phyloP scores from a whole-genome alignment of 2,797 vertebrate genomes.

The Borostomias antarcticus region DNA sequence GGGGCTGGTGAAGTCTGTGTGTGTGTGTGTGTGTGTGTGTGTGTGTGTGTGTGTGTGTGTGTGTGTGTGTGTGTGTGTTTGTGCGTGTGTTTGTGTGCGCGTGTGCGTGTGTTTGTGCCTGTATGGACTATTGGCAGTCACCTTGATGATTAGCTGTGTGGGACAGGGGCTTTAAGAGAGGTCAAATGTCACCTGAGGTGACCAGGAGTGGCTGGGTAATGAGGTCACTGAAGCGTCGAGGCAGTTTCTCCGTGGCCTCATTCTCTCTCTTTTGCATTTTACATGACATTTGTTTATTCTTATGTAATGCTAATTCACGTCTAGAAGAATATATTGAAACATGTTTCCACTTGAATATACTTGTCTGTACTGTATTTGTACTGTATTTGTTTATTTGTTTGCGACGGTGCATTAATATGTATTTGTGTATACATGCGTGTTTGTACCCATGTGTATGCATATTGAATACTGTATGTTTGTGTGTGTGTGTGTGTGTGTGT shows the following conservation, averaged over 20 bases:
- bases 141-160: background rate
- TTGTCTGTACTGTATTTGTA: no score
- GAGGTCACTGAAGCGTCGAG: background rate
- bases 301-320: background rate
- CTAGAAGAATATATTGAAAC: no score
- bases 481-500: constrained; percentile 8
- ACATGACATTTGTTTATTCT: background rate
- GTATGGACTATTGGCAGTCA: background rate
- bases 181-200: background rate
- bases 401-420: no score
- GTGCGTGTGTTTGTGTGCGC: background rate
- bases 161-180: background rate
- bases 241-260: background rate
- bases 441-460: no score
- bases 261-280: background rate
- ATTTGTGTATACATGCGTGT: no score
- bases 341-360: no score
- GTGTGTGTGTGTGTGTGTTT: background rate
- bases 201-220: background rate
- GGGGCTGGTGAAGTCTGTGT: background rate
- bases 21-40: no score
- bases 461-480: no score
- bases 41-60: background rate
- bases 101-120: background rate
- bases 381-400: no score